Base-by-base conservation (phyloP, 2,888 invertebrate species). In the Pediacus dermestoides region DNA sequence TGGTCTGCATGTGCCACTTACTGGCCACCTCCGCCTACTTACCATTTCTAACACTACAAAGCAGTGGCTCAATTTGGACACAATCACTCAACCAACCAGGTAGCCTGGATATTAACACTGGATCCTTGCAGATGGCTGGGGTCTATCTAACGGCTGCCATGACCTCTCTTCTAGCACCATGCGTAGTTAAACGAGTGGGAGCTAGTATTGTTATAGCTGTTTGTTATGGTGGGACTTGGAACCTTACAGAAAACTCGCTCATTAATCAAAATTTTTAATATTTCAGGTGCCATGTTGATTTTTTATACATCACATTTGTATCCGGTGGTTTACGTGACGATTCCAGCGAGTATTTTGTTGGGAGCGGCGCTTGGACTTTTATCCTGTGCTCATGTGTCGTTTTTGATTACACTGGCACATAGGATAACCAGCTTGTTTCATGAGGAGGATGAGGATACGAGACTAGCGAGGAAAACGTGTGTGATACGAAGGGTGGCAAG, bases 21-120 rank as follows among this genome's bases (percentile, higher is more conserved):
- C 72, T 81, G 7, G 75, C 78, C 41, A 80, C 82, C 1, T 78
- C 82, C 2, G 80, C 82, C 0, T 73, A 80, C 9, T 65, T 82
- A 13, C 83, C 84, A 7, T 74, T 77, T 42, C 61, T 76, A 38
- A 74, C 77, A 1, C 65, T 78, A 9, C 77, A 78, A 53, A 74
- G 75, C 12, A 73, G 67, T 18, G 71, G 67, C 48, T 74, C 68
- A 30, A 67, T 63, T 23, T 77, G 66, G 77, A 71, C 52, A 44
- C 68, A 49, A 61, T 71, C 59, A 39, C 58, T 40, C 0, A 45
- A 33, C 14, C 44, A 47, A 16, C 13, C 43, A 4, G 42, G 46
- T 6, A 14, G 15, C 6, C 7, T 28, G 3, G 51, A 54, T 36
- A 50, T 58, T 18, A 53, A 51, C 40, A 44, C 58, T 11, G 85